Percentiles rank a stretch among this genome's conserved stretches.
Conservation (phyloP, 2,888 invertebrate species). For the Diarsia mendica region DNA sequence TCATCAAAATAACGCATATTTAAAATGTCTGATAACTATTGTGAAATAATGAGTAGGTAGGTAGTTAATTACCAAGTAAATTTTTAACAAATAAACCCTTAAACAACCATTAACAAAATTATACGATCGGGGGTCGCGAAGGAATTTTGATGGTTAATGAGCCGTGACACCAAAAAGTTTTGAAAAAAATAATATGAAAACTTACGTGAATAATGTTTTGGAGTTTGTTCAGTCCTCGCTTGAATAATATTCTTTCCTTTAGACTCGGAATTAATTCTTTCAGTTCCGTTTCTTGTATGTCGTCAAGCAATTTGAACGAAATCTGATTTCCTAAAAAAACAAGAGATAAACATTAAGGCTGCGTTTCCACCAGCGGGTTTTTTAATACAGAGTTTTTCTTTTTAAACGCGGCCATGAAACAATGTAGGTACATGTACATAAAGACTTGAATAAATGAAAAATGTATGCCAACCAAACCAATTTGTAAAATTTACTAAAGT, state of each 20-base stretch:
- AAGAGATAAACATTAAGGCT: background rate
- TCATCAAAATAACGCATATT: too few relatives aligned
- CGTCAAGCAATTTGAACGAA: background rate
- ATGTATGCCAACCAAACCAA: background rate
- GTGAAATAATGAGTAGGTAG: too few relatives aligned
- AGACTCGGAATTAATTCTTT: background rate
- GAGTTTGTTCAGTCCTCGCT: background rate
- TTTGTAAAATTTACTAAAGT: background rate
- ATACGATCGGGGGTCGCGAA: too few relatives aligned
- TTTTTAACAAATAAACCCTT: too few relatives aligned
- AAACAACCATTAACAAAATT: too few relatives aligned
- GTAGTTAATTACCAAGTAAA: too few relatives aligned
- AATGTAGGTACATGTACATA: background rate
- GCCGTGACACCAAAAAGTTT: background rate
- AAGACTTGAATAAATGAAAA: background rate
- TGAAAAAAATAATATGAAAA: background rate
- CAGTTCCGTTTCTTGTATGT: background rate
- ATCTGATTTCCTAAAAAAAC: background rate
- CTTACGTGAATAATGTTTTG: background rate
- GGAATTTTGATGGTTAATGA: too few relatives aligned
- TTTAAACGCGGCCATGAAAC: background rate
- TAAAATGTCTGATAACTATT: too few relatives aligned
- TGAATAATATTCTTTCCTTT: background rate
- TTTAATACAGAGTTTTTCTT: too few relatives aligned
- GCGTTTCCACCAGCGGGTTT: too few relatives aligned